phyloP scores from a whole-genome alignment of 2,888 invertebrate species.

The Agriotes lineatus region DNA sequence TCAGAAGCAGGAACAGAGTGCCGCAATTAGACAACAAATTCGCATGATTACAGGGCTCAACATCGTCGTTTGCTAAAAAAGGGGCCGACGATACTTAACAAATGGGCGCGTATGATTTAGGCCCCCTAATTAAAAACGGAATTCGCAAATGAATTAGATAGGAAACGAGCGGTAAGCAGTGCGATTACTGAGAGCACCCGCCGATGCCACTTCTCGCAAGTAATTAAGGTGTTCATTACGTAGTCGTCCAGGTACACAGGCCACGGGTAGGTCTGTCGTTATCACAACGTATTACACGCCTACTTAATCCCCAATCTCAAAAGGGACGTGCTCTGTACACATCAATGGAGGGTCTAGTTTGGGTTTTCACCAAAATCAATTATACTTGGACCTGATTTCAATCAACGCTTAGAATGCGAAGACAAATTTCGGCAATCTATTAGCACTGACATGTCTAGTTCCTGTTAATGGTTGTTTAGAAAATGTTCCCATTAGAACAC shows the following conservation, averaged over 20 bases:
- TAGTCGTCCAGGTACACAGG: slow-evolving; percentile 14
- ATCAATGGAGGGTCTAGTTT: slow-evolving; percentile 8
- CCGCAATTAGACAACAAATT: too few species aligned
- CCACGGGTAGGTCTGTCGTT: slow-evolving; percentile 23
- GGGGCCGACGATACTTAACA: too few species aligned
- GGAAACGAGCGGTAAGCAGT: not conserved
- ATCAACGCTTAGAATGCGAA: not conserved
- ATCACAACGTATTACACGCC: slow-evolving; percentile 26
- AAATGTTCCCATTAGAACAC: too few species aligned
- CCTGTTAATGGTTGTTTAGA: too few species aligned
- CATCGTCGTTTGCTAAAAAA: too few species aligned
- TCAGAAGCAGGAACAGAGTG: too few species aligned
- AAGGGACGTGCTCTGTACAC: slow-evolving; percentile 6
- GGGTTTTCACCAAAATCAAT: slow-evolving; percentile 6
- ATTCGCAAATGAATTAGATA: not conserved
- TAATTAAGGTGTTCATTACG: slow-evolving; percentile 19
- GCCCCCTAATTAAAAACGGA: too few species aligned
- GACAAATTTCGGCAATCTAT: not conserved
- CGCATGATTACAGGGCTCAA: too few species aligned
- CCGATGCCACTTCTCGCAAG: not conserved
- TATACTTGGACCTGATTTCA: slow-evolving; percentile 17
- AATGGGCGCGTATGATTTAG: too few species aligned
- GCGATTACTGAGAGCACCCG: not conserved
- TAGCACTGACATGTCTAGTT: too few species aligned
- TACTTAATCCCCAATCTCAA: slow-evolving; percentile 25